Conservation (phyloP, 2,113 vertebrate genomes). For the Morone saxatilis region DNA sequence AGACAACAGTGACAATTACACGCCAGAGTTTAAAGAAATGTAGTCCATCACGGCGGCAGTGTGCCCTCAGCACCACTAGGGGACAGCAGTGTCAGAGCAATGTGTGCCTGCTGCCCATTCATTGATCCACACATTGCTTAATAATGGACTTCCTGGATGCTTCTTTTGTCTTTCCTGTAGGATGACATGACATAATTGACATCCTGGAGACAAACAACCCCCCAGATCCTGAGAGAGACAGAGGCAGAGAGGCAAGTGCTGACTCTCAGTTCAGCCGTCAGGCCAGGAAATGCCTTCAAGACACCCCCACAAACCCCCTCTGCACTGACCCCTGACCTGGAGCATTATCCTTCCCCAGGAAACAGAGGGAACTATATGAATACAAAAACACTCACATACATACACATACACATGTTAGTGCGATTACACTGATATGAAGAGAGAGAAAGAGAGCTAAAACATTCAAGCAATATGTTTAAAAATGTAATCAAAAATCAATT, state of each 20-base stretch:
- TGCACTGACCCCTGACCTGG: constrained; percentile 54
- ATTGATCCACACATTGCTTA: constrained; percentile 37
- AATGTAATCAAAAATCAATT: background rate
- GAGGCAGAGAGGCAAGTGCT: constrained; percentile 3
- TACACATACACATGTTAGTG: constrained; percentile 14
- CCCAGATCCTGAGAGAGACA: constrained; percentile 21
- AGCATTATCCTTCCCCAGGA: constrained; percentile 66
- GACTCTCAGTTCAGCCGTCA: constrained; percentile 14
- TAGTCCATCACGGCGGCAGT: background rate
- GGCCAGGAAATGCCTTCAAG: constrained; percentile 64
- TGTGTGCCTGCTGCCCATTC: background rate
- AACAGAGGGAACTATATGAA: constrained; percentile 32
- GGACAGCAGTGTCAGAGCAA: constrained; percentile 56
- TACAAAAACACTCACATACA: background rate
- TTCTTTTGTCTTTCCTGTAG: constrained; percentile 19
- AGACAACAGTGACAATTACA: background rate
- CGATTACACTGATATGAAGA: constrained; percentile 8
- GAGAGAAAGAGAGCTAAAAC: background rate
- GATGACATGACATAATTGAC: constrained; percentile 65
- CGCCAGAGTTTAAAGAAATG: background rate
- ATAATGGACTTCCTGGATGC: constrained; percentile 60
- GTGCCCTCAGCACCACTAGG: constrained; percentile 54
- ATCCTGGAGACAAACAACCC: constrained; percentile 57
- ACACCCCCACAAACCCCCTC: constrained; percentile 17
- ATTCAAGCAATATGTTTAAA: background rate